Evolutionary conservation across 2,113 vertebrate species (phyloP).

Genomic region (Marcusenius ussheri): DNA sequence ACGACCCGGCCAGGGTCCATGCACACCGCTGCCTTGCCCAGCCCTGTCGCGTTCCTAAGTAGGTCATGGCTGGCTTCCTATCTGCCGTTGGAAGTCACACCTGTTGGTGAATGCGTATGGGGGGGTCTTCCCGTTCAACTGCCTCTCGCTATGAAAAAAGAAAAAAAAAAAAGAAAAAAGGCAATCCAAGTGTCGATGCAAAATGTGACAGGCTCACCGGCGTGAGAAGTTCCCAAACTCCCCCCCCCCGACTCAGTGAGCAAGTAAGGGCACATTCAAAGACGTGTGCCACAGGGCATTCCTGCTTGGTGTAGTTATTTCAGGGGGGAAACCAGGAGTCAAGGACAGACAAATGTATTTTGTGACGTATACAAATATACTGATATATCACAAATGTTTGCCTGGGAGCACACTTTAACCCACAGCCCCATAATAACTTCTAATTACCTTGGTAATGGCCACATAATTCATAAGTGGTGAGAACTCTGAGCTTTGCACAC

Average conservation of each 20-base stretch:
- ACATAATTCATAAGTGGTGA: background rate
- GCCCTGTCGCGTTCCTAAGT: slow-evolving; percentile 19
- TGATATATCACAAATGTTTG: background rate
- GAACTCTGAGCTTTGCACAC: background rate
- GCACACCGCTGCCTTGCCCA: background rate
- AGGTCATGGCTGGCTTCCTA: slow-evolving; percentile 66
- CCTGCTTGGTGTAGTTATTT: background rate
- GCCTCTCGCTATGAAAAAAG: background rate
- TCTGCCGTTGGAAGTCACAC: background rate
- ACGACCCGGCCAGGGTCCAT: background rate
- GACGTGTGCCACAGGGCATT: background rate
- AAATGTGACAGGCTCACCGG: background rate
- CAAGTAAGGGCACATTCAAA: background rate
- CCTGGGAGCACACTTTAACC: background rate
- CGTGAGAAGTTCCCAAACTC: background rate
- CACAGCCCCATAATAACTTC: background rate
- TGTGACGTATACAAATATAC: background rate
- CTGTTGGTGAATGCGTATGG: background rate
- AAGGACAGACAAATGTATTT: background rate
- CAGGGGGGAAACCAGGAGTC: background rate
- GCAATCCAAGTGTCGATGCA: background rate
- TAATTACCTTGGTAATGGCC: background rate
- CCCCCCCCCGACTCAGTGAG: background rate
- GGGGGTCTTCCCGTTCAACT: background rate
- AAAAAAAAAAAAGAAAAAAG: background rate